Conservation (phyloP, 2,888 invertebrate genomes). For the Frankliniella fusca region DNA sequence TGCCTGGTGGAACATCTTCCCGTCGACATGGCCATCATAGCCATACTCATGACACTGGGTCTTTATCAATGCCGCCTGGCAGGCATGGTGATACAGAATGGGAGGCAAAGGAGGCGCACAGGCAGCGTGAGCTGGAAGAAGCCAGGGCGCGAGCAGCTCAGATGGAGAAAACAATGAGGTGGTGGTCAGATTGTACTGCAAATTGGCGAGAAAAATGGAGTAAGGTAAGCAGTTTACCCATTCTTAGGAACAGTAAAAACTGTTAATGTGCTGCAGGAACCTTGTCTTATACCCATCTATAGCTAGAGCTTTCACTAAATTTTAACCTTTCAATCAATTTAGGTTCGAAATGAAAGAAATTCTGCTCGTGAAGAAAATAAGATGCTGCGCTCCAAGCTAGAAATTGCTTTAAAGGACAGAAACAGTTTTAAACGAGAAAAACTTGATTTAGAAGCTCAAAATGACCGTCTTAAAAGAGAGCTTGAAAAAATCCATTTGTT, state of each 20-base stretch:
- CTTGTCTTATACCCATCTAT: not conserved
- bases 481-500: constrained; percentile 72
- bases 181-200: constrained; percentile 98
- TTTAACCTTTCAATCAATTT: constrained; percentile 32
- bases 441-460: constrained; percentile 68
- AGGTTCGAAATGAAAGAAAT: constrained; percentile 85
- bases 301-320: not conserved
- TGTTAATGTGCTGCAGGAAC: not conserved
- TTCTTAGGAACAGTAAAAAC: not conserved
- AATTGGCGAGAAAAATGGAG: constrained; percentile 97
- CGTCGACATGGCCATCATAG: constrained; percentile 59
- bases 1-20: constrained; percentile 59
- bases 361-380: constrained; percentile 87
- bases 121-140: constrained; percentile 83
- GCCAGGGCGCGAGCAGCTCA: constrained; percentile 90
- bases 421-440: constrained; percentile 70
- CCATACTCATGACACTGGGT: constrained; percentile 50
- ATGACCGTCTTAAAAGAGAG: constrained; percentile 71
- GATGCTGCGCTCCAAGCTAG: constrained; percentile 73
- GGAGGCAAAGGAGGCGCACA: constrained; percentile 71
- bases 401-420: constrained; percentile 70
- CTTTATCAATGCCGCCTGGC: constrained; percentile 51
- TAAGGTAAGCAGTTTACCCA: constrained; percentile 53
- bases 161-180: constrained; percentile 99
- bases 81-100: constrained; percentile 68